Base-by-base conservation (phyloP, 2,113 vertebrate genomes). In the Psittacus erithacus region DNA sequence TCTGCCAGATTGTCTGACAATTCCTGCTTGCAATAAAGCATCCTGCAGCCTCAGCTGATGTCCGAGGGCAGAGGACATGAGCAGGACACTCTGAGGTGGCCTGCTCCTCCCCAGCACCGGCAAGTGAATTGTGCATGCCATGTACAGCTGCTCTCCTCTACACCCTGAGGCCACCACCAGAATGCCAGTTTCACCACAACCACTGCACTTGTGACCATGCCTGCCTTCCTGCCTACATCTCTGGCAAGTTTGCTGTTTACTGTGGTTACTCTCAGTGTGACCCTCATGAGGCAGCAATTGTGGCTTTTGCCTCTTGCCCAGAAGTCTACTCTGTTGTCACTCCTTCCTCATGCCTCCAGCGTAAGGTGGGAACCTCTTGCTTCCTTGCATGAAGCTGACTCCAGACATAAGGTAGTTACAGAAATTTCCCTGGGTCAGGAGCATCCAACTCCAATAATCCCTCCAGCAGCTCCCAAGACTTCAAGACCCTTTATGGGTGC, bases 91-190 rank as follows among this genome's bases (percentile, higher is more conserved):
- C 29, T 3, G 3, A 41, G 55, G 73, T n/a, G 49, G 31, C 24
- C 53, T n/a, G 20, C 17, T 49, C 31, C 73, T 92, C n/a, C 73
- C 38, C 29, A 53, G 44, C 29, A 47, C 6, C 0, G 0, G 28
- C 1, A 11, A 27, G 33, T 73, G 23, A 80, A 35, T 82, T 50
- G 67, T 76, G 8, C 28, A 9, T 5, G 49, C 33, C 16, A 11
- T 1, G 8, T 33, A 13, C 35, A 33, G 49, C 35, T 0, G 1
- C 18, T 83, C 16, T 47, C 43, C 41, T 67, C 27, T 80, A 1
- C 0, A 0, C 1, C 0, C 73, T 73, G 49, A 82, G 65, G 38
- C 41, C 11, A 10, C 52, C 2, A 1, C 47, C 35, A 35, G 22
- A 27, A 24, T 31, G 33, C 68, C 38, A 41, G 13, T 77, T 94